A percentile compares a stretch with the other conserved stretches of the same genome.
Evolutionary conservation across 2,113 vertebrate species (phyloP).

Genomic region (Limnothrissa miodon): DNA sequence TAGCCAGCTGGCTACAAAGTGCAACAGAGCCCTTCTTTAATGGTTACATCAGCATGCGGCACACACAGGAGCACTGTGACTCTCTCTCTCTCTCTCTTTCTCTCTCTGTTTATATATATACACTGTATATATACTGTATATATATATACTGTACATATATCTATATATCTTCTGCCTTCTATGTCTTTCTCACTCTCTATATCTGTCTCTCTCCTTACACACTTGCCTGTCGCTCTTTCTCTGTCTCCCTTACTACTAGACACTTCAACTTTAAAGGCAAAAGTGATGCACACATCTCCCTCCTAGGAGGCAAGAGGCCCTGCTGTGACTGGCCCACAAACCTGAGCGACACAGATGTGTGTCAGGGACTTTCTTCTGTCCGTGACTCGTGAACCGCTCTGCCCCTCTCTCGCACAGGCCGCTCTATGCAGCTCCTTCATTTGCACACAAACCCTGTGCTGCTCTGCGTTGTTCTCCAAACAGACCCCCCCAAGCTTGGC

Average conservation of each 20-base stretch:
- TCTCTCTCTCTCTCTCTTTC: slow-evolving; percentile 21
- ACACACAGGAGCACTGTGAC: slow-evolving; percentile 20
- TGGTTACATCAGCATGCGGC: slow-evolving; percentile 38
- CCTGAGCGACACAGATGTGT: not conserved
- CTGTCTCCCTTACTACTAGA: not conserved
- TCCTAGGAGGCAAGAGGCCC: not conserved
- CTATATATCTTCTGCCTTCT: no score
- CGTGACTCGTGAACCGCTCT: not conserved
- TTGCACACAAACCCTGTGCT: not conserved
- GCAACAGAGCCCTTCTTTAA: slow-evolving; percentile 40
- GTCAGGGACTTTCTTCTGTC: not conserved
- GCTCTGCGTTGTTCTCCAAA: not conserved
- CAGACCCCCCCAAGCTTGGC: not conserved
- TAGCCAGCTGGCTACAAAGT: slow-evolving; percentile 48
- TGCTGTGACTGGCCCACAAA: not conserved
- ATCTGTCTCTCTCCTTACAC: not conserved
- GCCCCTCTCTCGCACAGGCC: not conserved
- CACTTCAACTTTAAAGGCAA: no score
- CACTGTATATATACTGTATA: no score
- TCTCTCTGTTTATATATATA: not conserved
- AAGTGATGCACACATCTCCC: not conserved
- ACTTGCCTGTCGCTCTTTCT: not conserved
- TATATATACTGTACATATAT: no score
- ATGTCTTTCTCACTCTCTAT: not conserved
- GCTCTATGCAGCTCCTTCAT: not conserved